Evolutionary conservation across 2,888 invertebrate genomes (phyloP).

Genomic region (Theodoxus fluviatilis): DNA sequence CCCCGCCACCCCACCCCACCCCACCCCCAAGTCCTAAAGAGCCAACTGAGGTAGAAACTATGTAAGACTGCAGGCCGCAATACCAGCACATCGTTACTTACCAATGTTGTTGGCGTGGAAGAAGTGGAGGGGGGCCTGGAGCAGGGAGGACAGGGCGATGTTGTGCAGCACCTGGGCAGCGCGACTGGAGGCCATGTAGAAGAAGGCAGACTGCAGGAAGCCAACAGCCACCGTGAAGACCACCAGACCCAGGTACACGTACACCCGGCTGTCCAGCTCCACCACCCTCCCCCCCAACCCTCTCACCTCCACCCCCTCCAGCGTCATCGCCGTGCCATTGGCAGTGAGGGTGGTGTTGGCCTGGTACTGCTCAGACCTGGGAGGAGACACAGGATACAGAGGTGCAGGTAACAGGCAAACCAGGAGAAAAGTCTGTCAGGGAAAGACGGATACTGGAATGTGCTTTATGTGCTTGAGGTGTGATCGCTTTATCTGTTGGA

Average conservation of each 20-base stretch:
- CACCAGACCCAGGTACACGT: slow-evolving; percentile 41
- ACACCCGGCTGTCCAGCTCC: slow-evolving; percentile 36
- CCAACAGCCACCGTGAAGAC: slow-evolving; percentile 36
- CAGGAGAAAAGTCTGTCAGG: too few species aligned
- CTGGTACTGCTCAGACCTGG: slow-evolving; percentile 37
- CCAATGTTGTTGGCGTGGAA: slow-evolving; percentile 38
- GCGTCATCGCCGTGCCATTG: too few species aligned
- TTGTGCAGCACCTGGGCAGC: slow-evolving; percentile 38
- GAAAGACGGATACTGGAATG: too few species aligned
- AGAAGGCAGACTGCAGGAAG: slow-evolving; percentile 40
- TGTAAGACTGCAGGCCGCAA: too few species aligned
- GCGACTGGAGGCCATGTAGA: slow-evolving; percentile 38
- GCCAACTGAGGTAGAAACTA: too few species aligned
- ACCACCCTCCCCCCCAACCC: too few species aligned
- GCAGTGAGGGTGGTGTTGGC: slow-evolving; percentile 20
- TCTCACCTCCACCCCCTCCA: too few species aligned
- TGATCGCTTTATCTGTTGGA: too few species aligned
- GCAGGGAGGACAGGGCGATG: slow-evolving; percentile 36
- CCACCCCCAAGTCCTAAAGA: too few species aligned
- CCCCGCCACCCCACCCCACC: too few species aligned
- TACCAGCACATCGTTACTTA: slow-evolving; percentile 26
- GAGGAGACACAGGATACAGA: neutral
- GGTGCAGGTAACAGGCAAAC: too few species aligned
- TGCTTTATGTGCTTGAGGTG: too few species aligned
- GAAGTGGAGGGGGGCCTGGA: slow-evolving; percentile 41